Evolutionary conservation across 1,140 invertebrate genomes (phyloP).

Genomic region (Pemphigus obesinymphae): DNA sequence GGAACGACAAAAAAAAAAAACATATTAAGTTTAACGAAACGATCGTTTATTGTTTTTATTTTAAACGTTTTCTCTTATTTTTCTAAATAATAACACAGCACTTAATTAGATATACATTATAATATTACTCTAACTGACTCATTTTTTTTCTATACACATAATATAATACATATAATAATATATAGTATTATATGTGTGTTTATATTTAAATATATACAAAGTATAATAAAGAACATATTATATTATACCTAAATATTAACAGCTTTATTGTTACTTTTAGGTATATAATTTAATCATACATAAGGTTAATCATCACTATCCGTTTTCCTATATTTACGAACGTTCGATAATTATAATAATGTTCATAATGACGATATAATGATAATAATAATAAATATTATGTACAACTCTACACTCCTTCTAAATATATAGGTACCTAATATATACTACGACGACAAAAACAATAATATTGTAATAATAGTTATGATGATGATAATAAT

Average conservation of each 20-base stretch:
- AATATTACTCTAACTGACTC: slow-evolving; percentile 21
- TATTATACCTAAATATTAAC: not conserved
- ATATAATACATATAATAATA: not conserved
- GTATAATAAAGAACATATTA: not conserved
- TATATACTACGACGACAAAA: not conserved
- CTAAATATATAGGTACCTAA: too few relatives aligned
- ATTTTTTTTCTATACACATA: not conserved
- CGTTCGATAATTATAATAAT: not conserved
- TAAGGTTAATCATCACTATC: not conserved
- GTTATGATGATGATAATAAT: slow-evolving; percentile 3
- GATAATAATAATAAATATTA: slow-evolving; percentile 14
- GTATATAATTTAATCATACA: not conserved
- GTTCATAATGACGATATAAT: not conserved
- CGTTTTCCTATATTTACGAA: not conserved
- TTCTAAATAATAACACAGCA: slow-evolving; percentile 40
- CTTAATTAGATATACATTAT: slow-evolving; percentile 26
- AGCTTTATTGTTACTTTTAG: not conserved
- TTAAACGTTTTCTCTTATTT: slow-evolving; percentile 26
- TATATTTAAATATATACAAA: not conserved
- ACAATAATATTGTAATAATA: not conserved
- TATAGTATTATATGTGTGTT: not conserved
- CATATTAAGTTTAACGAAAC: not conserved
- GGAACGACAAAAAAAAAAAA: too few relatives aligned
- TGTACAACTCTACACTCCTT: not conserved
- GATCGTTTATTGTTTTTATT: slow-evolving; percentile 16